Conservation (phyloP, 2,113 vertebrate genomes). For the Thalassarche chlororhynchos region DNA sequence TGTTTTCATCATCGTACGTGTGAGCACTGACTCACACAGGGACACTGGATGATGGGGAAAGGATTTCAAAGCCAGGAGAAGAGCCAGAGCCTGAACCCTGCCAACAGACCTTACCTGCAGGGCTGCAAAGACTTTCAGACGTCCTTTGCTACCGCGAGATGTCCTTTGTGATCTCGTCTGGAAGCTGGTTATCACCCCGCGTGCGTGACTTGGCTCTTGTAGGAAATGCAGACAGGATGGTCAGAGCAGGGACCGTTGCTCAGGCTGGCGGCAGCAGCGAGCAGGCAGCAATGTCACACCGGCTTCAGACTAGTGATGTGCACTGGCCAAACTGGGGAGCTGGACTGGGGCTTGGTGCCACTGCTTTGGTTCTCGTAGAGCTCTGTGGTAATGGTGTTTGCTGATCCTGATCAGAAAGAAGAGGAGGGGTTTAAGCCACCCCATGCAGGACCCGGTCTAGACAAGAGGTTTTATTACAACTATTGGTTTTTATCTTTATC, state of each 20-base stretch:
- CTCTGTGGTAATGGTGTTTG: not conserved
- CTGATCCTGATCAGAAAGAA: not conserved
- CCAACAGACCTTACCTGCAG: not conserved
- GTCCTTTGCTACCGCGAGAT: not conserved
- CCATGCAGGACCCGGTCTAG: not conserved
- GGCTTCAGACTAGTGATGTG: not conserved
- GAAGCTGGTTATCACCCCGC: not conserved
- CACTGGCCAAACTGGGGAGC: not conserved
- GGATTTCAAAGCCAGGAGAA: not conserved
- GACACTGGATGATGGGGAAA: not conserved
- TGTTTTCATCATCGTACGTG: not conserved
- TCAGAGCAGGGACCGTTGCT: too few relatives aligned
- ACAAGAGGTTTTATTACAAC: not conserved
- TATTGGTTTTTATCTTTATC: not conserved
- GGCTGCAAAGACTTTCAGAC: not conserved
- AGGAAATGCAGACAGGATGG: fast-evolving
- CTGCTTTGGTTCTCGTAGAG: not conserved
- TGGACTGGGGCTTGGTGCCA: not conserved
- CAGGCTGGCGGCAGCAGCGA: not conserved
- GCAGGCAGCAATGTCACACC: not conserved
- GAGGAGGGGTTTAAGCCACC: not conserved
- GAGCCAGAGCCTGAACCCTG: not conserved
- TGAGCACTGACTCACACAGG: not conserved
- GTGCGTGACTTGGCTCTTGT: not conserved
- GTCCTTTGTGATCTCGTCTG: not conserved